A percentile compares a stretch with the other conserved stretches of the same genome.
Conservation (phyloP, 2,113 vertebrate genomes). For the Pachypanchax playfairii region DNA sequence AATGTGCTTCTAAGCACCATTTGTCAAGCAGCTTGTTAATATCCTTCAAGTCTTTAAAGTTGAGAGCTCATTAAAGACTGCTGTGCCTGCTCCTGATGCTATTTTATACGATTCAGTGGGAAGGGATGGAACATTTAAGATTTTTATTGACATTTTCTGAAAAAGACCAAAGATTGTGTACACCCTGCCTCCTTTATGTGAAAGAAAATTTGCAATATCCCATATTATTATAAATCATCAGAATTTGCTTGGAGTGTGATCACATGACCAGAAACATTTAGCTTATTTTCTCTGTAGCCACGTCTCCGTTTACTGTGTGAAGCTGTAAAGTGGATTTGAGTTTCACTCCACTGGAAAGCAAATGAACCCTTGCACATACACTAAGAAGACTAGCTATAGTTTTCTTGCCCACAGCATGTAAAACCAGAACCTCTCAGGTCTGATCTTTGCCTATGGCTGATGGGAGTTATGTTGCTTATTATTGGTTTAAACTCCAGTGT, state of each 20-base stretch:
- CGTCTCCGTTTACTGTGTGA: slow-evolving; percentile 1
- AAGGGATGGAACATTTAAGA: slow-evolving; percentile 68
- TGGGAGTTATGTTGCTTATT: slow-evolving; percentile 82
- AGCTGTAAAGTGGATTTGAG: slow-evolving; percentile 24
- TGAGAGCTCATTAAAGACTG: slow-evolving; percentile 99
- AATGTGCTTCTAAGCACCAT: slow-evolving; percentile 99
- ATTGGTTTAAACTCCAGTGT: slow-evolving; percentile 86
- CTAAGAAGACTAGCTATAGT: slow-evolving; percentile 32
- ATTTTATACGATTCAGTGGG: slow-evolving; percentile 92
- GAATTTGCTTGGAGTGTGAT: slow-evolving; percentile 11
- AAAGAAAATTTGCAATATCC: not conserved
- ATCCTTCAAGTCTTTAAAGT: slow-evolving; percentile 99
- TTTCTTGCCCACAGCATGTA: slow-evolving; percentile 64
- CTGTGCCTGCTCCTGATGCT: slow-evolving; percentile 93
- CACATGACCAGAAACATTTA: slow-evolving; percentile 1
- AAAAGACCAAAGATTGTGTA: not conserved
- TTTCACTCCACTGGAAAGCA: slow-evolving; percentile 28
- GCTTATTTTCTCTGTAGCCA: slow-evolving; percentile 4
- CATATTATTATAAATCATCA: not conserved
- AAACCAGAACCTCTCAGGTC: slow-evolving; percentile 61
- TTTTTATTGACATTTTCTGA: slow-evolving; percentile 37
- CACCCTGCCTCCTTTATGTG: not conserved
- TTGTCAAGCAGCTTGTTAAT: slow-evolving; percentile 99
- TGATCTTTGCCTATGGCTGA: slow-evolving; percentile 73
- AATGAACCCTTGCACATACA: slow-evolving; percentile 33